Base-by-base conservation (phyloP, 2,888 invertebrate species). In the Perizoma flavofasciatum region DNA sequence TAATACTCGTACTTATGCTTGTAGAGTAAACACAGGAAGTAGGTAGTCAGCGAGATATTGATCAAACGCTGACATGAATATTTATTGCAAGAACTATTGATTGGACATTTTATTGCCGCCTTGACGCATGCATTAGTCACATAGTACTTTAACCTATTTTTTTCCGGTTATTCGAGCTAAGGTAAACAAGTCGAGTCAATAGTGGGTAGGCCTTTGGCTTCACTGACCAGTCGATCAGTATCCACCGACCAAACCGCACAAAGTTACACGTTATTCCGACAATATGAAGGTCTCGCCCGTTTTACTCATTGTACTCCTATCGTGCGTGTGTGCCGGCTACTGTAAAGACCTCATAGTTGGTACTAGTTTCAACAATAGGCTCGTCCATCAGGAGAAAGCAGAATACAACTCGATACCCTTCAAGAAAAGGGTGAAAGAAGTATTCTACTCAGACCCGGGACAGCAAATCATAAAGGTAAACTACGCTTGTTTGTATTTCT, bases 341-440 rank as follows among this genome's bases (percentile, higher is more conserved):
- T 83, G 85, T 67, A 89, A 89, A 68, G 91, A 92, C 66, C 78
- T 92, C 43, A 91, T 91, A 53, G 86, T 90, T 33, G 91, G 91
- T 45, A 83, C 88, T 7, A 90, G 89, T 74, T 91, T 82, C 68
- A 91, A 91, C 71, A 82, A 82, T 65, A 79, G 89, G 66, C 74
- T 91, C 56, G 40, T 88, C 11, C 83, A 81, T 79, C 89, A 90
- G 65, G 73, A 89, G 65, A 91, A 91, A 67, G 87, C 87, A 1
- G 91, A 89, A 56, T 91, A 89, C 71, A 88, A 82, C 70, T 74
- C 88, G 5, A 86, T 91, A 61, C 92, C 89, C 4, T 72, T 91
- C 5, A 91, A 90, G 73, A 92, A 92, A 67, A 81, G 91, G 65
- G 89, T 89, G 55, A 92, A 92, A 69, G 91, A 92, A 71, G 85